Base-by-base conservation (phyloP, 2,888 invertebrate species). In the Incurvaria masculella region DNA sequence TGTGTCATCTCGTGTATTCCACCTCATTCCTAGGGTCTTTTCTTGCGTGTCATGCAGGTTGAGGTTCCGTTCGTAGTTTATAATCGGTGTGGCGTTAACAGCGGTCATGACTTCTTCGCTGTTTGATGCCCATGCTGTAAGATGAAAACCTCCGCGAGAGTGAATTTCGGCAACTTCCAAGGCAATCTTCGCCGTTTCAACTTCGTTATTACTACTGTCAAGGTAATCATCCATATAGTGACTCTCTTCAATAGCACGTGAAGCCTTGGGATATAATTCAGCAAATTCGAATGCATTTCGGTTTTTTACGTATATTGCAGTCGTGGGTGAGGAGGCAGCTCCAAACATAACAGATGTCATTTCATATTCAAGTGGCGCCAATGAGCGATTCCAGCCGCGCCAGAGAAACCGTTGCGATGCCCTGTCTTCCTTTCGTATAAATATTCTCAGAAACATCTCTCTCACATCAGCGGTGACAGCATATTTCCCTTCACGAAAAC, bases 371-470 rank as follows among this genome's bases (percentile, higher is more conserved):
- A 53, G 52, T 1, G 55, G 54, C 1, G 49, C 43, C 41, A 20
- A 23, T 0, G 23, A 16, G 2, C 51, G 17, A 11, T 44, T 16
- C 2, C 26, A 18, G 1, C 46, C 42, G 16, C 46, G 23, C 53
- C 52, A 53, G 2, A 53, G 17, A 44, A 53, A 51, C 20, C 51
- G 45, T 43, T 54, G 47, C 18, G 8, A 46, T 42, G 16, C 33
- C 10, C 18, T 38, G 21, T 53, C 53, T 18, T 21, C 20, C 26
- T 49, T 14, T 16, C 47, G n/a, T n/a, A 64, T 57, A 6, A 52
- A 51, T 1, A 63, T 49, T 39, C 57, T 59, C 2, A 56, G 46
- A 40, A 61, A 63, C 62, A 64, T 62, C 43, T 64, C 60, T 8
- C 51, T 51, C 0, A 65, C 58, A 42, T 65, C 63, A 0, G 53